Base-by-base conservation (phyloP, 2,113 vertebrate genomes). In the Mus pahari region DNA sequence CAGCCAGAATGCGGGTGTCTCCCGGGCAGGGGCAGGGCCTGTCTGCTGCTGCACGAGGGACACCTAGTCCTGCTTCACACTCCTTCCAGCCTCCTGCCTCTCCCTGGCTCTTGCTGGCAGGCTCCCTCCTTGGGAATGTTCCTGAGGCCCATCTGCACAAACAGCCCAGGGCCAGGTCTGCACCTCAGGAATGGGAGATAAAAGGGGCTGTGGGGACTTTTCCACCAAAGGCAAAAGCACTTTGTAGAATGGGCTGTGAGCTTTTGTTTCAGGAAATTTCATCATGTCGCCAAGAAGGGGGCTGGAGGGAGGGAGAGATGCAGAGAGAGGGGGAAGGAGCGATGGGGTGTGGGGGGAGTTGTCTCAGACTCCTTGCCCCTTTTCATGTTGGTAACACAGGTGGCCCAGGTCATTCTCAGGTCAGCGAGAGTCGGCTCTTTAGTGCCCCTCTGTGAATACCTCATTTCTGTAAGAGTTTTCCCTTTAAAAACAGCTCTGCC, bases 251-350 rank as follows among this genome's bases (percentile, higher is more conserved):
- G 98, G 98, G 97, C 98, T 98, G 95, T 89, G 97, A 98, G 97
- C 92, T 98, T 98, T 98, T 98, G 98, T 98, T 99, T 99, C 98
- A 98, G 98, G 98, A 99, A 99, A 99, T 99, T 98, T 98, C 98
- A 99, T 99, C 98, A 98, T 98, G 98, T 99, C 98, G 99, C 98
- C 98, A 98, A 97, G 98, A 98, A 98, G 95, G 88, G 97, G 97
- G 11, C 26, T 31, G 22, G 73, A 19, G 96, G 22, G 22, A 36
- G 20, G 36, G 24, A 17, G 77, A 39, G 22, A 62, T 3, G 95
- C 97, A 98, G 97, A 94, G 91, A 97, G 96, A 97, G 79, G 88
- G 39, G 58, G 20, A 31, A 20, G n/a, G 81, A 24, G 45, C 39
- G 28, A 62, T 5, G 94, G 97, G 97, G 97, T n/a, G 94, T 17